Conservation (phyloP, 2,888 invertebrate species). For the Uloborus plumipes region DNA sequence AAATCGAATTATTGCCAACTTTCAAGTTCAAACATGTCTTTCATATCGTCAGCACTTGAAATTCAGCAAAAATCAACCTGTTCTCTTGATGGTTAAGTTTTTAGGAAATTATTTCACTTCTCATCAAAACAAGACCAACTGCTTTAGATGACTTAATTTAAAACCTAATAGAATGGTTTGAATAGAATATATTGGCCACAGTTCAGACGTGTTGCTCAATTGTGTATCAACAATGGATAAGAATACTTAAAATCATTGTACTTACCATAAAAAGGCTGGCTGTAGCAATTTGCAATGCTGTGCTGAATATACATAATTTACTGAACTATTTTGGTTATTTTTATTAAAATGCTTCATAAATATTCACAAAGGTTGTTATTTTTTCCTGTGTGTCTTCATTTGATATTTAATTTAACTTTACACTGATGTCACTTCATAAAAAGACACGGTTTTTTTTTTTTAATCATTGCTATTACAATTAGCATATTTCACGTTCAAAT, state of each 20-base stretch:
- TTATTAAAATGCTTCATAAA: slow-evolving; percentile 20
- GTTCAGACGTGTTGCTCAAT: slow-evolving; percentile 46
- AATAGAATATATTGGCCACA: slow-evolving; percentile 28
- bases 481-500: too few species aligned
- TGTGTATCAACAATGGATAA: slow-evolving; percentile 34
- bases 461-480: too few species aligned
- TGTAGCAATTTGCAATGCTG: slow-evolving; percentile 27
- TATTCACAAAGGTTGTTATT: slow-evolving; percentile 11
- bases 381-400: slow-evolving; percentile 9
- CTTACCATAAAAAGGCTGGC: slow-evolving; percentile 9
- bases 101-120: too few species aligned
- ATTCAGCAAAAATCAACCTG: too few species aligned
- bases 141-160: background rate
- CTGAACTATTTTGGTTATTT: slow-evolving; percentile 22
- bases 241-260: slow-evolving; percentile 27
- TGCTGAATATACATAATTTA: slow-evolving; percentile 21
- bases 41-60: too few species aligned
- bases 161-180: slow-evolving; percentile 1
- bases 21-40: too few species aligned
- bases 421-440: too few species aligned
- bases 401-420: slow-evolving; percentile 8
- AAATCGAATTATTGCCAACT: too few species aligned
- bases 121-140: background rate
- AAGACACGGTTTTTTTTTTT: too few species aligned
- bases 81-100: too few species aligned